Base-by-base conservation (phyloP, 2,888 invertebrate species). In the Theretra japonica region DNA sequence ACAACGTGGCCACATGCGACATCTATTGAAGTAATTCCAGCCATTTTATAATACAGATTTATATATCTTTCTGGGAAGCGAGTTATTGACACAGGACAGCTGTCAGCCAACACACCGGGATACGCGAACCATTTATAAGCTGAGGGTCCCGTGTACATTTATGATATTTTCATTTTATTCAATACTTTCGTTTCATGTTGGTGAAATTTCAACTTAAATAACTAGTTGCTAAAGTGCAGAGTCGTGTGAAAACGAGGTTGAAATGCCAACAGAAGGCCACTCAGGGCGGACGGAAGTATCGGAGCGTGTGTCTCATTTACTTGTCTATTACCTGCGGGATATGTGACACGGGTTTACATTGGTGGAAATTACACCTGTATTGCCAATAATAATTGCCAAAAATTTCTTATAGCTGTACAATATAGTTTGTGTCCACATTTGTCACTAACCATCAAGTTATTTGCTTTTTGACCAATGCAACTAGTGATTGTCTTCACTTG, bases 71-170 rank as follows among this genome's bases (percentile, higher is more conserved):
- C 69, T 53, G 41, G 41, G 79, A 83, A 82, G 78, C 76, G 77
- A 75, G 70, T 74, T 82, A 83, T 85, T 83, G 86, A 86, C 83
- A 82, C 79, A 74, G 79, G 80, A 78, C 79, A 80, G 74, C 65
- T 69, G 70, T 71, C 73, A 30, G 50, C 28, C n/a, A 23, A 59
- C 59, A 19, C 11, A 59, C 69, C 69, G 70, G 73, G 71, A 73
- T 74, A 17, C 30, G 28, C 30, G 65, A 60, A 69, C 69, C 23
- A 50, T 65, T 65, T 21, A 30, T 48, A 33, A 48, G 25, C 33
- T 33, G 57, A 57, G 33, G 50, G n/a, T 30, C 6, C 50, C 70
- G n/a, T 50, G 53, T 30, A 41, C 23, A 50, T 41, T 70, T 53
- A 56, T 28, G 60, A 60, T 57, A 57, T 60, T 70, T 60, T 60